Conservation (phyloP, 2,888 invertebrate species). For the Erebia ligea region DNA sequence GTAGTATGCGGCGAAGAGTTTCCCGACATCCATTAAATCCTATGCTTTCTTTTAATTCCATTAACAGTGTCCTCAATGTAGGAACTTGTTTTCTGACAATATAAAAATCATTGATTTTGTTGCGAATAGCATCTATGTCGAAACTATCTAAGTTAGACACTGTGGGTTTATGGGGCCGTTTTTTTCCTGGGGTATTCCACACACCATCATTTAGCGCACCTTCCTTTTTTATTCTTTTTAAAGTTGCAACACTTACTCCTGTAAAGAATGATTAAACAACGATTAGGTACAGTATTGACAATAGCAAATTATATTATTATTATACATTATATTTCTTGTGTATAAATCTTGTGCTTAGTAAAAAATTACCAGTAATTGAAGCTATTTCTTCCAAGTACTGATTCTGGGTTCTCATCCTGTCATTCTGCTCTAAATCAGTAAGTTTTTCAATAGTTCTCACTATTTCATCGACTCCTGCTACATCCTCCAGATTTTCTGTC, state of each 20-base stretch:
- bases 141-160: conserved; percentile 28
- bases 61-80: conserved; percentile 22
- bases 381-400: too few relatives aligned
- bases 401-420: too few relatives aligned
- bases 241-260: neutral
- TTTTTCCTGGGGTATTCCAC: conserved; percentile 28
- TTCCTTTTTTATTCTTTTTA: conserved; percentile 4
- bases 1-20: conserved; percentile 15
- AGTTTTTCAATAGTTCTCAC: too few relatives aligned
- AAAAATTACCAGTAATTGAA: too few relatives aligned
- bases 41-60: conserved; percentile 25
- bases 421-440: too few relatives aligned
- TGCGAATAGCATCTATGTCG: conserved; percentile 33
- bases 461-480: too few relatives aligned
- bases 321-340: too few relatives aligned
- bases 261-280: too few relatives aligned
- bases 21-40: conserved; percentile 29
- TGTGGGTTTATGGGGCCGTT: neutral
- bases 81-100: conserved; percentile 27
- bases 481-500: too few relatives aligned
- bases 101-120: conserved; percentile 38
- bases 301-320: too few relatives aligned
- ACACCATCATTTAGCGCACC: conserved; percentile 8
- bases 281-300: too few relatives aligned
- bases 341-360: too few relatives aligned